Evolutionary conservation across 2,797 vertebrate species (phyloP), one percentile per base, ranked within the genome.

Genomic region (Fistularia commersonii): DNA sequence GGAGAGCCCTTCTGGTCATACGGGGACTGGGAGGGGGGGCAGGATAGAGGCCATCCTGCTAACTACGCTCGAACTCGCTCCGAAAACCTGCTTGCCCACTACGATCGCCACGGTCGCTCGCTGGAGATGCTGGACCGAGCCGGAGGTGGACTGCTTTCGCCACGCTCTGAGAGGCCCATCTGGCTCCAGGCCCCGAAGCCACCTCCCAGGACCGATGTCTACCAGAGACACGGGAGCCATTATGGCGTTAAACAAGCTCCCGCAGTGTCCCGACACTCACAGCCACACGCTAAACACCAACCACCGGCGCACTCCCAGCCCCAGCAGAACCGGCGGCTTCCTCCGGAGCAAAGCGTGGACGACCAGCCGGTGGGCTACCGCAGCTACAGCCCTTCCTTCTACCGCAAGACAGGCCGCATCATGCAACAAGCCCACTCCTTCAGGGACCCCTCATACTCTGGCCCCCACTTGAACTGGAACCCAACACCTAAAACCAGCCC

Each of bases 331-430:
- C 70, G 88, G 33, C 73, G 85, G 44, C 85, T 90, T 10, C 80
- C 89, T 55, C 72, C 90, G 0, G 86, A 82, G 41, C 94, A 91
- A 70, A 92, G 89, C 73, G 75, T 85, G 45, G 95, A 95, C 0
- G 94, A 96, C 41, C 88, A 95, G 45, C 93, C 92, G 6, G 88
- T 96, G 0, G 96, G 96, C n/a, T 98, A 98, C 83, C 91, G 95
- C 47, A 98, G 96, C 81, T 98, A 98, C 76, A 98, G 96, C 83
- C 96, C 96, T 0, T 98, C 96, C 8, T 98, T 98, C 76, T 93
- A 97, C 82, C 93, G 95, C 42, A 93, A 97, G 72, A 98, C 95
- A 0, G 95, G 94, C 8, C 93, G 94, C 56, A 90, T 98, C 65
- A 69, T 91, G 81, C 93, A 96, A 47, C 89, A 91, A 41, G 93